Evolutionary conservation across 2,888 invertebrate species (phyloP).

Genomic region (Troilus luridus): DNA sequence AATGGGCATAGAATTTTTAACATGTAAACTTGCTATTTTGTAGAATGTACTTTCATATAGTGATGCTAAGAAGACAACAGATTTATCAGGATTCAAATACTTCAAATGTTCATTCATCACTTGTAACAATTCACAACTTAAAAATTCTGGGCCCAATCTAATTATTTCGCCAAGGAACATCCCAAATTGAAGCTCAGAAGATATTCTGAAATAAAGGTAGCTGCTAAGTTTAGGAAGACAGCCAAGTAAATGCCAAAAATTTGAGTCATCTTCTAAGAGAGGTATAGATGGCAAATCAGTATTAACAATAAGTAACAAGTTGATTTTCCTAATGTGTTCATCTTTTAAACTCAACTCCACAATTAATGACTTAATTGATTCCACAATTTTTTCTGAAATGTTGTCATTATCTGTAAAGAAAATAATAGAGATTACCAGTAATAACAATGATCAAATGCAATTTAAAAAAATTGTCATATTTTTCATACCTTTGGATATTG

Average conservation of each 20-base stretch:
- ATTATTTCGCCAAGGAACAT: conserved; percentile 60
- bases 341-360: conserved; percentile 55
- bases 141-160: conserved; percentile 61
- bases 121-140: conserved; percentile 57
- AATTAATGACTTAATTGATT: conserved; percentile 5
- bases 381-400: conserved; percentile 46
- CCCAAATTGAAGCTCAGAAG: conserved; percentile 54
- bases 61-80: conserved; percentile 58
- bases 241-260: conserved; percentile 62
- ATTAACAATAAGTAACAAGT: conserved; percentile 62
- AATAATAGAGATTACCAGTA: conserved; percentile 32
- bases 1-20: not conserved
- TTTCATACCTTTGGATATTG: conserved; percentile 60
- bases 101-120: conserved; percentile 58
- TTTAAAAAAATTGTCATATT: not conserved
- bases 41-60: conserved; percentile 59
- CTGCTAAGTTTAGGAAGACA: conserved; percentile 61
- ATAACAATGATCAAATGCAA: not conserved
- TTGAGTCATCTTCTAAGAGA: conserved; percentile 60
- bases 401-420: conserved; percentile 57
- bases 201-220: conserved; percentile 61
- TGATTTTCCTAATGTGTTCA: conserved; percentile 55
- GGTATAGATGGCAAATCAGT: conserved; percentile 61
- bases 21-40: conserved; percentile 60
- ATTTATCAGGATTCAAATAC: conserved; percentile 55